Conservation (phyloP, 2,113 vertebrate species). For the Oncorhynchus nerka region DNA sequence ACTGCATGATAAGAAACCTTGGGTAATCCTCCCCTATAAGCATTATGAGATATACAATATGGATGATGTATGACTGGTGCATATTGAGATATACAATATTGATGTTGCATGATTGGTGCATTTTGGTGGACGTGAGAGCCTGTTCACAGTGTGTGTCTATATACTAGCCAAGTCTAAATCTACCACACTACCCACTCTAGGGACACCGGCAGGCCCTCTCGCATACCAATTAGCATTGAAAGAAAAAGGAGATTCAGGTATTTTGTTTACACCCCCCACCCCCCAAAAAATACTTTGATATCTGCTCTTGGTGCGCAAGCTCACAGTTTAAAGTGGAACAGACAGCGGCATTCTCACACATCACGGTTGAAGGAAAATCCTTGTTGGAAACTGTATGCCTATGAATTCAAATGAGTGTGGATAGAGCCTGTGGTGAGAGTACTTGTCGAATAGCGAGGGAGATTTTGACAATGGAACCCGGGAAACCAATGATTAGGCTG, state of each 20-base stretch:
- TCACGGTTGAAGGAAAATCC: conserved; percentile 52
- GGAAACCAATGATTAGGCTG: neutral
- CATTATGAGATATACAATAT: neutral
- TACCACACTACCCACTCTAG: conserved; percentile 8
- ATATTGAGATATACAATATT: neutral
- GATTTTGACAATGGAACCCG: conserved; percentile 17
- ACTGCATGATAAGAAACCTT: neutral
- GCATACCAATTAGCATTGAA: conserved; percentile 24
- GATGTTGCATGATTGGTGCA: neutral
- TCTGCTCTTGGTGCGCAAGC: conserved; percentile 37
- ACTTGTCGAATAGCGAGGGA: conserved; percentile 4
- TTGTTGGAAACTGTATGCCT: conserved; percentile 48
- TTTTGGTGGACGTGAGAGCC: neutral
- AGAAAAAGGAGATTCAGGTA: neutral
- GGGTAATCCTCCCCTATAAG: neutral
- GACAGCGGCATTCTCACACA: conserved; percentile 44
- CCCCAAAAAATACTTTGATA: conserved; percentile 32
- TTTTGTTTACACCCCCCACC: conserved; percentile 55
- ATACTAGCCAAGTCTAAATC: conserved; percentile 19
- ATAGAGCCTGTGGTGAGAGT: conserved; percentile 38
- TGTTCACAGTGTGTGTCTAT: conserved; percentile 13
- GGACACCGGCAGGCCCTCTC: neutral
- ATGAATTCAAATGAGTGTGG: conserved; percentile 60
- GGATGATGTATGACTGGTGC: neutral
- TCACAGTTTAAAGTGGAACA: conserved; percentile 60